These are phyloP conservation scores for Drosophila fuyamai DNA, from an alignment of 1,140 invertebrate genomes.

Conservation along the genomic window DNA sequence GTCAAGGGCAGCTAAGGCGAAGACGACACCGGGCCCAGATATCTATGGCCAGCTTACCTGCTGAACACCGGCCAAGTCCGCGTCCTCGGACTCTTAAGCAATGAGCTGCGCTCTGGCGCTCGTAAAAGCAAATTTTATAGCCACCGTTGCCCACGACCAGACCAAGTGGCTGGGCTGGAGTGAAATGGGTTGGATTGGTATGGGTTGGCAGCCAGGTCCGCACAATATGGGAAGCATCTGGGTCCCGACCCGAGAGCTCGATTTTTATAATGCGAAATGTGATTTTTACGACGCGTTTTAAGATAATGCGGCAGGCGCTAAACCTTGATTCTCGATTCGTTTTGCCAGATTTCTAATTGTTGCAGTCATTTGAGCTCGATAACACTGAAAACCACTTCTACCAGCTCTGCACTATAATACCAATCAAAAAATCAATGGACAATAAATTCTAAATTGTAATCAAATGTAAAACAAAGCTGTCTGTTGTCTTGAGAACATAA, in stretches of 20 bases:
- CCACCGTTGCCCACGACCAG: slow-evolving; percentile 44
- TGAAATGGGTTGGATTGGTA: neutral
- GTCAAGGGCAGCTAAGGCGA: slow-evolving; percentile 42
- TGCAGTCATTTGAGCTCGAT: slow-evolving; percentile 40
- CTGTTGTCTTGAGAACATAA: too few species aligned
- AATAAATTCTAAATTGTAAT: neutral
- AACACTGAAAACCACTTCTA: slow-evolving; percentile 54
- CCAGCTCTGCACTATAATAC: neutral
- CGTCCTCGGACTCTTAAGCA: slow-evolving; percentile 46
- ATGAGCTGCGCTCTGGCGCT: slow-evolving; percentile 50
- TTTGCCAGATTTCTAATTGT: slow-evolving; percentile 73
- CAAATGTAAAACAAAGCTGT: neutral
- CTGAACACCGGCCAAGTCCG: slow-evolving; percentile 1
- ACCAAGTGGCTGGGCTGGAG: slow-evolving; percentile 30
- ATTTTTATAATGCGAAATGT: slow-evolving; percentile 79
- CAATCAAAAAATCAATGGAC: neutral
- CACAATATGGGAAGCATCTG: slow-evolving; percentile 64
- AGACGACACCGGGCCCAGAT: slow-evolving; percentile 28
- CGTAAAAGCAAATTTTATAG: slow-evolving; percentile 77
- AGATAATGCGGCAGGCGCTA: slow-evolving; percentile 66
- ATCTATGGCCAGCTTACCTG: slow-evolving; percentile 56
- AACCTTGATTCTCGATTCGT: slow-evolving; percentile 45
- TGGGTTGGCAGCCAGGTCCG: slow-evolving; percentile 14
- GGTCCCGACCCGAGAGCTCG: slow-evolving; percentile 25
- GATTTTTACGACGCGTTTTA: slow-evolving; percentile 79